Percentiles rank a stretch among this genome's conserved stretches.
Conservation (phyloP, 2,113 vertebrate genomes). For the Lynx canadensis region DNA sequence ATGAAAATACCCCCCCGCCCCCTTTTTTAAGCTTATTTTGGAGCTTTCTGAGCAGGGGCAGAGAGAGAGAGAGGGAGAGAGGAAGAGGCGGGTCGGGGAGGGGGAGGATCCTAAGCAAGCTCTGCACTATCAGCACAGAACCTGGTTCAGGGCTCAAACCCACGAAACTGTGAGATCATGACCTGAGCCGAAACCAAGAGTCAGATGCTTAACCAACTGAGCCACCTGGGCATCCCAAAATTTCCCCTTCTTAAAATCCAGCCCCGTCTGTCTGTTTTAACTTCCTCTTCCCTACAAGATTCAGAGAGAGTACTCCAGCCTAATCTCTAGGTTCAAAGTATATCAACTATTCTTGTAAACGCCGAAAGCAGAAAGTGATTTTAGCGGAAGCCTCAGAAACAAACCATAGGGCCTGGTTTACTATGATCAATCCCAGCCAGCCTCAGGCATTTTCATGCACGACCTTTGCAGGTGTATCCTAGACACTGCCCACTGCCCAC, state of each 20-base stretch:
- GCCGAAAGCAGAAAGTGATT: neutral
- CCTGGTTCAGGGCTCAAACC: too few relatives aligned
- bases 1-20: too few relatives aligned
- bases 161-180: too few relatives aligned
- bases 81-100: fast-evolving
- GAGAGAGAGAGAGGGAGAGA: too few relatives aligned
- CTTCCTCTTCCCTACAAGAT: neutral
- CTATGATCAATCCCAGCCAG: neutral
- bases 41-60: too few relatives aligned
- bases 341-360: neutral
- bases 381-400: neutral
- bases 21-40: too few relatives aligned
- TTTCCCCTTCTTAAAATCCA: neutral
- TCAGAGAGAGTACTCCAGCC: neutral
- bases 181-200: too few relatives aligned
- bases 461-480: neutral
- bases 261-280: neutral
- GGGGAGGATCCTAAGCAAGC: too few relatives aligned
- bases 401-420: neutral
- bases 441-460: neutral
- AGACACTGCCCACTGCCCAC: neutral
- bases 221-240: too few relatives aligned
- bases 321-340: neutral
- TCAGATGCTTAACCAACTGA: too few relatives aligned
- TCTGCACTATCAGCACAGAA: too few relatives aligned